Base-by-base conservation (phyloP, 2,888 invertebrate genomes). In the Argyresthia goedartella region DNA sequence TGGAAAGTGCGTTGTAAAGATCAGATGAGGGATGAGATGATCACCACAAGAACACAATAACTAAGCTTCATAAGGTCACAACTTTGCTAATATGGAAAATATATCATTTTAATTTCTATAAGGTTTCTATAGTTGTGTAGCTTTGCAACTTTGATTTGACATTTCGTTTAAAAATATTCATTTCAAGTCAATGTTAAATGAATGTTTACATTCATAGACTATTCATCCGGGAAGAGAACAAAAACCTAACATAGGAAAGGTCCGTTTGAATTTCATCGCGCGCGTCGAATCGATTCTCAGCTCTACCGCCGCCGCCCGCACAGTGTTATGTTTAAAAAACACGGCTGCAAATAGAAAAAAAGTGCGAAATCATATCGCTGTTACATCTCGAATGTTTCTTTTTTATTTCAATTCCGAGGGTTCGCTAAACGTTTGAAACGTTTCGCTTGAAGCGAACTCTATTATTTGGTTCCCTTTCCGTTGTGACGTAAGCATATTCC, bases 341-440 rank as follows among this genome's bases (percentile, higher is more conserved):
- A 76, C 66, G 71, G 71, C 69, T 65, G 63, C 66, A 75, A 71
- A 73, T 65, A 68, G 66, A 64, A 65, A 70, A 69, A 81, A 85
- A 81, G 71, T 82, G 84, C 85, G 77, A 82, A 82, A 82, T 85
- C 85, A 85, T 84, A 85, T 81, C 75, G 81, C 79, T 76, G 81
- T 79, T 82, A 81, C 81, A 84, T 82, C 84, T 84, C 81, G 75
- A 78, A 81, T 81, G 76, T 72, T 72, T 69, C 66, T 78, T 82
- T 80, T 82, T 85, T 85, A 84, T 82, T 82, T 80, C 80, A 79
- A 80, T 81, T 80, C 73, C 70, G 79, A 82, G 85, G 85, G 85
- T 82, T 76, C 77, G 76, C 78, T 86, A 85, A 86, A 84, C 82
- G 82, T 77, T 81, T 66, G 25, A 25, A 25, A 25, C 25, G 25